phyloP scores from a whole-genome alignment of 2,113 vertebrate genomes.

The Circaetus gallicus region DNA sequence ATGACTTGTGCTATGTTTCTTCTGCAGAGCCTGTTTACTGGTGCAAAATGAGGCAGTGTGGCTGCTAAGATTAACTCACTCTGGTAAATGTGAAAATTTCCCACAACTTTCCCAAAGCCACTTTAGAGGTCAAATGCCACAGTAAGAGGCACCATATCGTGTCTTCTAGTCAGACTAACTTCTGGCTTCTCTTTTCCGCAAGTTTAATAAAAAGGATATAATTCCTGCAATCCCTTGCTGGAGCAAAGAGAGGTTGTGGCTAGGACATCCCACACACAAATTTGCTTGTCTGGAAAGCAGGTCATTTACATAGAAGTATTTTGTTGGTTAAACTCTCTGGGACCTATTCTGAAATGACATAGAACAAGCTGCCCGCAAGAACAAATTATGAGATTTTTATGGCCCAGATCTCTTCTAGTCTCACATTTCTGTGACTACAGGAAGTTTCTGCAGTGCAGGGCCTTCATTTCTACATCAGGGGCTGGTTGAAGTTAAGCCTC shows the following conservation, averaged over 20 bases:
- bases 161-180: neutral
- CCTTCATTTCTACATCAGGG: neutral
- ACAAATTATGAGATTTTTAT: neutral
- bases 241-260: neutral
- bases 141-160: neutral
- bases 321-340: neutral
- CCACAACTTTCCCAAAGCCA: neutral
- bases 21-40: neutral
- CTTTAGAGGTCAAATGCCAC: neutral
- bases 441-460: neutral
- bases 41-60: neutral
- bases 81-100: neutral
- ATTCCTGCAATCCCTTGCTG: neutral
- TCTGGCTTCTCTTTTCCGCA: neutral
- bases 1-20: neutral
- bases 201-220: neutral
- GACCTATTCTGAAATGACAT: neutral
- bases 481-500: neutral
- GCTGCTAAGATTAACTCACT: neutral
- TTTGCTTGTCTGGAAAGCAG: neutral
- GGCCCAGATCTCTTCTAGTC: neutral
- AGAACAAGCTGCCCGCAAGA: neutral
- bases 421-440: neutral
- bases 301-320: neutral
- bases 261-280: neutral